These are phyloP conservation scores for Eilema griseolum DNA, from an alignment of 2,888 invertebrate species.

Conservation along the genomic window DNA sequence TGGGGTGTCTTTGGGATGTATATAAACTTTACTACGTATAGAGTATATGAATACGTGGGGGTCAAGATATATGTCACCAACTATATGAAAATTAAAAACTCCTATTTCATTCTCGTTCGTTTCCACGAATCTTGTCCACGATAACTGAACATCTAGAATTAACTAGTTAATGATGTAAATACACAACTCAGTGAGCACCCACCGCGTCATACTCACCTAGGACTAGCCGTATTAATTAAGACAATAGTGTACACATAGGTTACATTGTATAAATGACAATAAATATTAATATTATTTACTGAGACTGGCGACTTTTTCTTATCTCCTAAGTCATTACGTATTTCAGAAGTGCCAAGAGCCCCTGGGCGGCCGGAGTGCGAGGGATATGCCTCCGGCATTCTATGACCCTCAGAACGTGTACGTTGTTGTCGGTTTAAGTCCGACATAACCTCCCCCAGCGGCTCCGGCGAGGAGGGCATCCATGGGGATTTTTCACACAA, in stretches of 20 bases:
- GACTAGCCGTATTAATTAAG: slow-evolving; percentile 58
- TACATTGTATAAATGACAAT: slow-evolving; percentile 42
- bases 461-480: too few relatives aligned
- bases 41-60: too few relatives aligned
- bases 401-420: too few relatives aligned
- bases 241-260: slow-evolving; percentile 28
- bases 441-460: too few relatives aligned
- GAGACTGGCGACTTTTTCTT: background rate
- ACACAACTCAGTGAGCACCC: slow-evolving; percentile 68
- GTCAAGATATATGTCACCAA: too few relatives aligned
- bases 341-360: too few relatives aligned
- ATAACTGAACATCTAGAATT: background rate
- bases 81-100: background rate
- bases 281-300: slow-evolving; percentile 41
- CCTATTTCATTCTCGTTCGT: background rate
- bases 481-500: too few relatives aligned
- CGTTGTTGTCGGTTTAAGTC: too few relatives aligned
- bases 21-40: too few relatives aligned
- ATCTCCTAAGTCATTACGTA: background rate
- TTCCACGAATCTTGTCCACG: background rate
- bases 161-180: slow-evolving; percentile 47
- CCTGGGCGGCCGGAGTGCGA: too few relatives aligned
- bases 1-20: too few relatives aligned
- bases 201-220: slow-evolving; percentile 72
- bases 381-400: too few relatives aligned